A percentile compares a stretch with the other conserved stretches of the same genome.
Conservation (phyloP, 2,113 vertebrate species). For the Poeciliopsis turrubarensis region DNA sequence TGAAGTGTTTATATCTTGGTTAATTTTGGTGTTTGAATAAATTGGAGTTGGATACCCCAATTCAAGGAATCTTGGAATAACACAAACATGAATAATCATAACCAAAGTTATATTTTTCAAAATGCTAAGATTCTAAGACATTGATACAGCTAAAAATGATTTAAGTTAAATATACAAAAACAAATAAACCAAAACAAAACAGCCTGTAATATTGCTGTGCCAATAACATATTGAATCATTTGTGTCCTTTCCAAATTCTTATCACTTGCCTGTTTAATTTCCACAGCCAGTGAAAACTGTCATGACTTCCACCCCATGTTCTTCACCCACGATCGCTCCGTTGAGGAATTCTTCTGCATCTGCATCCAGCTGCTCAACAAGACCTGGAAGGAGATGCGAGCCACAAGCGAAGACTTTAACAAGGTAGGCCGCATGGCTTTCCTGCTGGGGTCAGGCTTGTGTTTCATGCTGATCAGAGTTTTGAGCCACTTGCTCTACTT, state of each 20-base stretch:
- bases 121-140: neutral
- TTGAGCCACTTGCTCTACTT: too few relatives aligned
- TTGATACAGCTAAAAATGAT: too few relatives aligned
- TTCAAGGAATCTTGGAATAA: neutral
- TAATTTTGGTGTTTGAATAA: neutral
- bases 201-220: too few relatives aligned
- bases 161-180: too few relatives aligned
- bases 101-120: neutral
- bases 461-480: neutral
- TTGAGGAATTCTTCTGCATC: constrained; percentile 99
- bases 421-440: constrained; percentile 82
- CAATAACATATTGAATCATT: too few relatives aligned
- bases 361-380: constrained; percentile 99
- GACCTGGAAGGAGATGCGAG: constrained; percentile 99
- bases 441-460: neutral
- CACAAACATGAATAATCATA: neutral
- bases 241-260: neutral
- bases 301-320: constrained; percentile 99
- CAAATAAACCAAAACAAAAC: too few relatives aligned
- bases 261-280: constrained; percentile 6
- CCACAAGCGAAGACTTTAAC: constrained; percentile 98
- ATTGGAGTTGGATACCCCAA: neutral
- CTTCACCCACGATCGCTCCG: constrained; percentile 96
- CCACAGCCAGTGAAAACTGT: constrained; percentile 96
- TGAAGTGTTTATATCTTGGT: neutral